Percentiles rank a stretch among this genome's conserved stretches.
Evolutionary conservation across 2,888 invertebrate species (phyloP).

Genomic region (Lymantria monacha): DNA sequence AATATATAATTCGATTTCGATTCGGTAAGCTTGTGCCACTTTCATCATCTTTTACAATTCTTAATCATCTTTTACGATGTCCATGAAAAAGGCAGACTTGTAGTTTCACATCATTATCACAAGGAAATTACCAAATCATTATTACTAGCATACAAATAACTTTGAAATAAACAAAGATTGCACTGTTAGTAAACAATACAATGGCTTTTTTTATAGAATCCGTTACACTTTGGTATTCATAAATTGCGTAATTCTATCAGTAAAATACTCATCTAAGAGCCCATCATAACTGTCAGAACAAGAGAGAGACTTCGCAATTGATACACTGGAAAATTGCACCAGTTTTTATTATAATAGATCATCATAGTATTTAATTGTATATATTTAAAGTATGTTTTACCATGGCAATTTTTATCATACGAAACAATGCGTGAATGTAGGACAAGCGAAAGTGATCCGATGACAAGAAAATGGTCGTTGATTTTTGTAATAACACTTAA

Average conservation of each 20-base stretch:
- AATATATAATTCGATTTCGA: too few species aligned
- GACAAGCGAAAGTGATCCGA: conserved; percentile 31
- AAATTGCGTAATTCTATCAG: conserved; percentile 16
- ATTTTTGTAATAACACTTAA: conserved; percentile 29
- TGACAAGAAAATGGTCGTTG: conserved; percentile 31
- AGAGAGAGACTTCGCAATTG: conserved; percentile 6
- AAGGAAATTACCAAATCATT: too few species aligned
- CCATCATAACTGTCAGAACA: conserved; percentile 13
- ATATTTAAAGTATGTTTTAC: conserved; percentile 17
- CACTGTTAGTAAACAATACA: background rate
- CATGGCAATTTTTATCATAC: conserved; percentile 8
- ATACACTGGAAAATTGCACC: conserved; percentile 1
- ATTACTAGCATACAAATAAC: too few species aligned
- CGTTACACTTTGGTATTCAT: conserved; percentile 7
- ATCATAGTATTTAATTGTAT: conserved; percentile 8
- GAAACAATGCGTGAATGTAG: conserved; percentile 28
- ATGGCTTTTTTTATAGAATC: background rate
- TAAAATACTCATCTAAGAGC: conserved; percentile 12
- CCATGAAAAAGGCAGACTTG: too few species aligned
- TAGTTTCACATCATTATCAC: background rate
- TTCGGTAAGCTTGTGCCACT: too few species aligned
- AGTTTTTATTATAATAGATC: too few species aligned
- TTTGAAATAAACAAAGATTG: too few species aligned
- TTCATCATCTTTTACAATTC: too few species aligned
- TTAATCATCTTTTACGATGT: too few species aligned